Base-by-base conservation (phyloP, 2,888 invertebrate genomes). In the Flexamia atlantica region DNA sequence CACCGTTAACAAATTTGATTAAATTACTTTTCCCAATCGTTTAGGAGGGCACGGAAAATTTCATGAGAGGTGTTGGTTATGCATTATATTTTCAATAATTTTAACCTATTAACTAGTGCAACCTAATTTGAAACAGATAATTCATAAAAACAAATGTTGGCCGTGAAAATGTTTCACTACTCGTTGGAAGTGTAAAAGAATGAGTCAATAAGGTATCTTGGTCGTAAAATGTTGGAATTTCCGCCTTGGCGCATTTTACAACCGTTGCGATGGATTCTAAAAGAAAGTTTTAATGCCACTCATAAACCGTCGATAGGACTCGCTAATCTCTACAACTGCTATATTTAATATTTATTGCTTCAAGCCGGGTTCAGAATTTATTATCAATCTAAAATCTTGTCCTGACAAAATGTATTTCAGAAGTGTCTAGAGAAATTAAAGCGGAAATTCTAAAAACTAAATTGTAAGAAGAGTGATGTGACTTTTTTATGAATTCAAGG, bases 311-410 rank as follows among this genome's bases (percentile, higher is more conserved):
- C 14, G 64, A 64, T 64, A 53, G 64, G 64, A 64, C 64, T 64
- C 28, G 64, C 64, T 64, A 64, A 64, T 64, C 64, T 64, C 23
- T 53, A 4, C 10, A 4, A 5, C 64, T 28, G 64, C 57, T 28
- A 64, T 64, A 64, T 64, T 64, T 64, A 64, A 64, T 64, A 64
- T 64, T 64, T 64, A 64, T 64, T 64, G 64, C 64, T 30, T 64
- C 64, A 64, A 64, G 64, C 64, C 5, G 64, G 28, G 28, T 64
- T 28, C 28, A 57, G 23, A 23, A 57, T 57, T 20, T 7, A 57
- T 57, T 57, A 23, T 23, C 46, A 23, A 57, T 57, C 30, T 12
- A 28, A 64, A 53, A 30, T 9, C 30, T 64, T 64, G 30, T 14
- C 28, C 4, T 4, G 14, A 23, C 20, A 53, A 12, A 23, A 53